Evolutionary conservation across 2,797 vertebrate genomes (phyloP).

Genomic region (Danio aesculapii): DNA sequence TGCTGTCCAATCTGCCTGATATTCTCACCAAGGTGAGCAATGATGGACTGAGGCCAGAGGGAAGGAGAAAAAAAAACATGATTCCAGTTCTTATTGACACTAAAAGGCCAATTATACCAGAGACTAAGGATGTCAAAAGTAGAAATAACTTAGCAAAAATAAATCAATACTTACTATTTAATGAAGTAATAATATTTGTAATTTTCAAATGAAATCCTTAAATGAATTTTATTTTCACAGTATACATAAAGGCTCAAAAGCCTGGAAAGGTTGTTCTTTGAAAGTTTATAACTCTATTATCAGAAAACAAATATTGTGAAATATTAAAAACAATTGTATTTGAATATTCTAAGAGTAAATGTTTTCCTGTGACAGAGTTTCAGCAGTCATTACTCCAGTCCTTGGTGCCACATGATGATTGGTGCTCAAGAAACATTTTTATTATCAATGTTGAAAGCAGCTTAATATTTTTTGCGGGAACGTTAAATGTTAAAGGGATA

Average conservation of each 20-base stretch:
- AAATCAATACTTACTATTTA: no score
- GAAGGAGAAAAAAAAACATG: neutral
- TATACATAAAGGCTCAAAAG: neutral
- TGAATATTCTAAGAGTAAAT: neutral
- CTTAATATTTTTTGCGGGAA: no score
- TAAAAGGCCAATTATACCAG: neutral
- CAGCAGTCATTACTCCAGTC: no score
- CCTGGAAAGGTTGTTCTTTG: no score
- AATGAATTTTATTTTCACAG: neutral
- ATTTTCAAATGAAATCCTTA: neutral
- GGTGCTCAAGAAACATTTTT: neutral
- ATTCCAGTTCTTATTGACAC: neutral
- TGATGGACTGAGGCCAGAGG: neutral
- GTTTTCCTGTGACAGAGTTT: neutral
- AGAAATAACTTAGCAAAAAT: neutral
- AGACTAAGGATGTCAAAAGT: neutral
- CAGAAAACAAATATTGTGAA: neutral
- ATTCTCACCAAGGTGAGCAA: conserved; percentile 10
- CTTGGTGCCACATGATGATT: neutral
- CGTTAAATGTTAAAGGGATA: no score
- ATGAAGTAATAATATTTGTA: neutral
- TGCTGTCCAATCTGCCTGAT: conserved; percentile 7
- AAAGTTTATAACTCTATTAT: neutral
- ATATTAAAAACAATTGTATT: neutral
- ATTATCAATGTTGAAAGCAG: neutral